Conservation (phyloP, 2,888 invertebrate genomes). For the Cheilosia vernalis region DNA sequence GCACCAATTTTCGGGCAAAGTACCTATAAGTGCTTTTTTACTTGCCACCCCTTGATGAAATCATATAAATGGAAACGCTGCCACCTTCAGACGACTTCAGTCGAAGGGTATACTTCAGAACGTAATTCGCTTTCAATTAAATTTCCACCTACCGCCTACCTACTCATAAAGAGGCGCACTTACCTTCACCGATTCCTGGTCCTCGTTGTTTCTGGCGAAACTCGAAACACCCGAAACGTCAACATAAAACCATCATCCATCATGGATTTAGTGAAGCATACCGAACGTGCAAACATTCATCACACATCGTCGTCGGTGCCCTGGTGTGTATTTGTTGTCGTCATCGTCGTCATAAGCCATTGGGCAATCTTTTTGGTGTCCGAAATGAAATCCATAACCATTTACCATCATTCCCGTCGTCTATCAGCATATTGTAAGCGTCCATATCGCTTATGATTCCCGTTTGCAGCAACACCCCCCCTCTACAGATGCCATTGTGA, state of each 20-base stretch:
- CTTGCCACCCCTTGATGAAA: conserved; percentile 16
- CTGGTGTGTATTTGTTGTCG: conserved; percentile 10
- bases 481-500: conserved; percentile 41
- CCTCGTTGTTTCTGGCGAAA: background rate
- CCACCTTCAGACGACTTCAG: conserved; percentile 14
- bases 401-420: conserved; percentile 40
- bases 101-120: background rate
- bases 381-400: conserved; percentile 55
- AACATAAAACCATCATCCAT: conserved; percentile 72
- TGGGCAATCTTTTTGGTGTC: conserved; percentile 64
- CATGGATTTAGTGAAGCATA: conserved; percentile 71
- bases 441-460: conserved; percentile 61
- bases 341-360: conserved; percentile 18
- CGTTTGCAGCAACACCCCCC: conserved; percentile 17
- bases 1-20: conserved; percentile 23
- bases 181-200: background rate
- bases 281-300: conserved; percentile 67
- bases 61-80: conserved; percentile 57
- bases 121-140: conserved; percentile 31
- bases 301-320: conserved; percentile 37
- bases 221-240: conserved; percentile 49
- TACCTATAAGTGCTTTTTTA: conserved; percentile 13
- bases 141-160: conserved; percentile 5
- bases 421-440: conserved; percentile 65
- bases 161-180: background rate